Percentiles rank a stretch among this genome's conserved stretches.
phyloP scores from a whole-genome alignment of 2,113 vertebrate genomes.

The Ophthalmolycus amberensis region DNA sequence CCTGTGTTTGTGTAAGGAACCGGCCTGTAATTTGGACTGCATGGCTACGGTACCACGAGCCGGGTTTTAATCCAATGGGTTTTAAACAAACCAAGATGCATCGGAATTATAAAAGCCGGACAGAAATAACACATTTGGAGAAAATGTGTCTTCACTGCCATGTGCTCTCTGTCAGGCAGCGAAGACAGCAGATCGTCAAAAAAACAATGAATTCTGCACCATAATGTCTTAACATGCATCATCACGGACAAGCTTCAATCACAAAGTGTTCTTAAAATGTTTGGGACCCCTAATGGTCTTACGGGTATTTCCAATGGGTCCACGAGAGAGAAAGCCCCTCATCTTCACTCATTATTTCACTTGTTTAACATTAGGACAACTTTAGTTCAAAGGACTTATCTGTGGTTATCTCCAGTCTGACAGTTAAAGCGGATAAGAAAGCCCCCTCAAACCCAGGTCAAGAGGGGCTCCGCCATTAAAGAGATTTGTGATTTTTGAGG shows the following conservation, averaged over 20 bases:
- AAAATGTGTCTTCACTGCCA: not conserved
- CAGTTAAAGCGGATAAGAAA: constrained; percentile 44
- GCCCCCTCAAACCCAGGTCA: constrained; percentile 32
- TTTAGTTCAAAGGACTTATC: constrained; percentile 49
- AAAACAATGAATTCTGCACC: not conserved
- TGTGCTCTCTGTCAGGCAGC: not conserved
- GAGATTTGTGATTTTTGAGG: constrained; percentile 29
- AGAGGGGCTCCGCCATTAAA: constrained; percentile 9
- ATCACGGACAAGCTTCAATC: not conserved
- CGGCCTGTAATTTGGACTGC: constrained; percentile 56
- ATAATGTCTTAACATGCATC: not conserved
- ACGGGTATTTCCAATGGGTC: not conserved
- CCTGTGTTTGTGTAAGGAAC: constrained; percentile 59
- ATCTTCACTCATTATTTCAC: constrained; percentile 29
- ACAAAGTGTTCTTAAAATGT: not conserved
- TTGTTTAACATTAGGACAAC: constrained; percentile 24
- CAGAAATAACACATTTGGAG: constrained; percentile 27
- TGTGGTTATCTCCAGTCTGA: constrained; percentile 48
- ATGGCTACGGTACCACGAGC: constrained; percentile 52
- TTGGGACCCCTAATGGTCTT: not conserved
- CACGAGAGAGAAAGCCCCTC: not conserved
- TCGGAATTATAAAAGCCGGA: constrained; percentile 26
- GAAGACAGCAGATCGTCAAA: not conserved
- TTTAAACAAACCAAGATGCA: constrained; percentile 51
- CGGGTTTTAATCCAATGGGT: constrained; percentile 9